Evolutionary conservation across 2,888 invertebrate genomes (phyloP).

Genomic region (Agrochola lota): DNA sequence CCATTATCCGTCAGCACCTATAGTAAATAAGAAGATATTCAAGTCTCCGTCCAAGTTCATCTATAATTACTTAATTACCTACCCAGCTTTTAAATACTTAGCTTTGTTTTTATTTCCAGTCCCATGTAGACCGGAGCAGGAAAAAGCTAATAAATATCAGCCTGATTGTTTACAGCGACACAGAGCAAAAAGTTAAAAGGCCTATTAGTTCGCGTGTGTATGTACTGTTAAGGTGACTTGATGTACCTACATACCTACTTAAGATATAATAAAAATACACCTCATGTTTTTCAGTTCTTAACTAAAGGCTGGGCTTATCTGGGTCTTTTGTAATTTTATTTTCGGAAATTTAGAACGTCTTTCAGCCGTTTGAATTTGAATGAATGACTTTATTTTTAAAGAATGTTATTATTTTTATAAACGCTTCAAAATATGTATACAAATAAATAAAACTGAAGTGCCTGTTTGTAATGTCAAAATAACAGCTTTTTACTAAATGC

Average conservation of each 20-base stretch:
- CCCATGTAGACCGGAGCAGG: neutral
- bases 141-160: constrained; percentile 32
- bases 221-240: constrained; percentile 47
- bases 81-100: neutral
- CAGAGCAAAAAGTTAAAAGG: constrained; percentile 32
- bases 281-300: too few relatives aligned
- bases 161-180: constrained; percentile 6
- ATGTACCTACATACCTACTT: neutral
- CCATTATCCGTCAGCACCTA: neutral
- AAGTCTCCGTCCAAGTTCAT: neutral
- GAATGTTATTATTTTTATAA: too few relatives aligned
- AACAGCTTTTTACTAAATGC: too few relatives aligned
- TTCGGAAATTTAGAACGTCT: too few relatives aligned
- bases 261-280: too few relatives aligned
- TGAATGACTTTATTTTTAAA: too few relatives aligned
- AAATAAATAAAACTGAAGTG: too few relatives aligned
- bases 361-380: too few relatives aligned
- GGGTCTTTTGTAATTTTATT: too few relatives aligned
- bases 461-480: too few relatives aligned
- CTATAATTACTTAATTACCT: constrained; percentile 8
- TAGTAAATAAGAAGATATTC: neutral
- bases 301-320: too few relatives aligned
- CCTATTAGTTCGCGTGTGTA: neutral
- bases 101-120: neutral
- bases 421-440: too few relatives aligned